phyloP scores from a whole-genome alignment of 1,140 invertebrate species.

The Zophobas atratus region DNA sequence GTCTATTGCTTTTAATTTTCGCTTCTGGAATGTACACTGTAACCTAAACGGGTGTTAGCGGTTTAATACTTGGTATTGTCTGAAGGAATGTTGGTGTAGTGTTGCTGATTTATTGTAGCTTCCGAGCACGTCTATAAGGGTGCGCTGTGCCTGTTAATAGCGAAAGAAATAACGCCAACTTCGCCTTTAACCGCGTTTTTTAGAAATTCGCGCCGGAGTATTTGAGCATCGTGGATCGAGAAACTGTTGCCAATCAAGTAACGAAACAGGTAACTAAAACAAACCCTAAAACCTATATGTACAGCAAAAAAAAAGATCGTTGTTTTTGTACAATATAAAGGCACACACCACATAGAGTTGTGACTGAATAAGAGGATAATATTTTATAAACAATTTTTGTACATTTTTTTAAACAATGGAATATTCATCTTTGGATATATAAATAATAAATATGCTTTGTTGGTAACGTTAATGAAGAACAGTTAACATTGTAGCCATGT shows the following conservation, averaged over 20 bases:
- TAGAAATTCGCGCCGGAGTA: no score
- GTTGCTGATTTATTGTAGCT: neutral
- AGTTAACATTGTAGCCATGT: conserved; percentile 59
- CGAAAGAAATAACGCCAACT: conserved; percentile 27
- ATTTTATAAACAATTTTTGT: conserved; percentile 57
- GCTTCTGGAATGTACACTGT: conserved; percentile 26
- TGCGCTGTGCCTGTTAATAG: conserved; percentile 28
- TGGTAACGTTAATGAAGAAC: conserved; percentile 62
- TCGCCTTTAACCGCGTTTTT: no score
- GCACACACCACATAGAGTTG: conserved; percentile 56
- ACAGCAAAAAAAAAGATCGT: conserved; percentile 55
- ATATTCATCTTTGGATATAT: conserved; percentile 50
- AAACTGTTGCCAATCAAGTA: conserved; percentile 36
- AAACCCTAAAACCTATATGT: conserved; percentile 22
- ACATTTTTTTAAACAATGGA: conserved; percentile 48
- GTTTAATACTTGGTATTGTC: conserved; percentile 26
- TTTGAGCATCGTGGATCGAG: neutral
- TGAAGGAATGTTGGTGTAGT: conserved; percentile 12
- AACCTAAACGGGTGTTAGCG: conserved; percentile 20
- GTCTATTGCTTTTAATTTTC: conserved; percentile 21
- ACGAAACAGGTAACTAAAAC: conserved; percentile 27
- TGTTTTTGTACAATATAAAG: conserved; percentile 61
- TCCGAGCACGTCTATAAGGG: neutral
- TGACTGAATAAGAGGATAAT: conserved; percentile 52
- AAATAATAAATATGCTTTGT: conserved; percentile 54